phyloP scores from a whole-genome alignment of 2,797 vertebrate species.

The Trichosurus vulpecula region DNA sequence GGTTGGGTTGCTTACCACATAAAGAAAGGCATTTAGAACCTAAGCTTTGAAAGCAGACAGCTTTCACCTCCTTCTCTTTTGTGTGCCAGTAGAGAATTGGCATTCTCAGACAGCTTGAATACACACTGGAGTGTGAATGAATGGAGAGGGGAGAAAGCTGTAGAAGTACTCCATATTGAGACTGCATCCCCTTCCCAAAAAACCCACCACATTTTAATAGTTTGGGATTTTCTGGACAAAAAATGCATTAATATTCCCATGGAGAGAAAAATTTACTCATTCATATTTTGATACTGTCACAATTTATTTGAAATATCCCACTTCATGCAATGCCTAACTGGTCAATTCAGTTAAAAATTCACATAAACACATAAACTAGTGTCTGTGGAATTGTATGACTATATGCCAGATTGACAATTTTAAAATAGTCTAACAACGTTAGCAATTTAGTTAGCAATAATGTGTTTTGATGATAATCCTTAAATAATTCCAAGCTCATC shows the following conservation, averaged over 20 bases:
- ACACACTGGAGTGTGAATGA: conserved; percentile 55
- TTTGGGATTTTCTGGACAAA: background rate
- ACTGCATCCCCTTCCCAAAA: background rate
- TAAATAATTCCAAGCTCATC: background rate
- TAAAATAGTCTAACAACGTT: background rate
- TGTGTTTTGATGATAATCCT: background rate
- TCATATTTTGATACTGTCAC: background rate
- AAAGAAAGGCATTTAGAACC: conserved; percentile 61
- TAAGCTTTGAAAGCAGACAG: conserved; percentile 50
- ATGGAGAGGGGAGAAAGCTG: conserved; percentile 62
- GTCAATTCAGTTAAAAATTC: background rate
- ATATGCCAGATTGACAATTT: background rate
- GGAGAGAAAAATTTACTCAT: background rate
- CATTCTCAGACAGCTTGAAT: conserved; percentile 64
- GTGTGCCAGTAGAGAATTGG: conserved; percentile 60
- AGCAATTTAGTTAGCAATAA: background rate
- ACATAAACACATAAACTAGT: background rate
- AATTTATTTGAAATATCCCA: background rate
- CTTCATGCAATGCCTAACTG: background rate
- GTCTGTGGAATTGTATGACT: background rate
- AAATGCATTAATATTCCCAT: background rate
- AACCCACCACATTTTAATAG: background rate
- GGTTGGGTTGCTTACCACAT: conserved; percentile 51
- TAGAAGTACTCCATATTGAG: conserved; percentile 33
- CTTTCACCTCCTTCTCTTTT: conserved; percentile 68